Evolutionary conservation across 2,888 invertebrate genomes (phyloP), one percentile per base, ranked within the genome.

Genomic region (Spodoptera exigua): DNA sequence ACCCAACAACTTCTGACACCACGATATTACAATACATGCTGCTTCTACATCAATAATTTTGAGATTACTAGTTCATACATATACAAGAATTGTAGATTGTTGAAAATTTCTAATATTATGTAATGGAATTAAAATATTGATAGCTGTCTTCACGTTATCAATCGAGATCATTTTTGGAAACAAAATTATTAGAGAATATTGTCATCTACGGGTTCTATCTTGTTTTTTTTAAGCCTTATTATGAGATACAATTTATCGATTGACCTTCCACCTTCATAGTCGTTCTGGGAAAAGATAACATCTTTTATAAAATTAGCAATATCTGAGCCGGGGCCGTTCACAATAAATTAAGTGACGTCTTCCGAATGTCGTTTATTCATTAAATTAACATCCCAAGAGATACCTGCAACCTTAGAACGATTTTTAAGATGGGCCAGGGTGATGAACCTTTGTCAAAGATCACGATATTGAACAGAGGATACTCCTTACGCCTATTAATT

Each of bases 1-100:
- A 79, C 84, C 84, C 80, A 83, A 82, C 85, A 83, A 87, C 86
- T 89, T 87, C 85, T 81, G 82, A 82, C 76, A 79, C 79, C 74
- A 78, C 79, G 76, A 79, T 82, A 87, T 86, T 85, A 82, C 81
- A 80, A 80, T 81, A 76, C 71, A 76, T 54, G 47, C 54, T 46
- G 63, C 62, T 59, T 46, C 48, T 64, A 66, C 56, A 56, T 67
- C 67, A 56, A 74, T 72, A 48, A 67, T 60, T 69, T 57, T 62
- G 43, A 49, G 34, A 40, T 57, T 46, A 62, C 18, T 34, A 40
- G 49, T 39, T 40, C 17, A 14, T 47, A 16, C 32, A 17, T n/a
- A n/a, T n/a, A n/a, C n/a, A n/a, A n/a, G n/a, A n/a, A n/a, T n/a
- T n/a, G n/a, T n/a, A n/a, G n/a, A n/a, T n/a, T n/a, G n/a, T n/a